Conservation (phyloP, 2,113 vertebrate genomes). For the Alces alces region DNA sequence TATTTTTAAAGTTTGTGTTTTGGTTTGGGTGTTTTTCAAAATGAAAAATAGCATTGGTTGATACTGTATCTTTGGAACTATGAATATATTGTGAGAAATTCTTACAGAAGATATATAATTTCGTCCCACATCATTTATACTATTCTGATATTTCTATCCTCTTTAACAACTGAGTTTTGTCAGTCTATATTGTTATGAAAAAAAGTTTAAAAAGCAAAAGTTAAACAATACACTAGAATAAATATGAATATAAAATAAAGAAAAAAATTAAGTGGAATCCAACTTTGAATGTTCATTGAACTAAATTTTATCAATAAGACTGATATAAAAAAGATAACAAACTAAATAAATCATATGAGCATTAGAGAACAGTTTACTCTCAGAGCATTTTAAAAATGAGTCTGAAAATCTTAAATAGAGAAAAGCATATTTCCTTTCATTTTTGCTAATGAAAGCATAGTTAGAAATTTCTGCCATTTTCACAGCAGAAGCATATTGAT, state of each 20-base stretch:
- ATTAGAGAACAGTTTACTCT: neutral
- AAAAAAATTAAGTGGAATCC: neutral
- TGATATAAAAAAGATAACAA: neutral
- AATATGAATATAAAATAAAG: neutral
- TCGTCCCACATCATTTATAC: neutral
- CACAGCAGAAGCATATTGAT: neutral
- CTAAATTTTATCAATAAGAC: neutral
- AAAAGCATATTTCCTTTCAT: neutral
- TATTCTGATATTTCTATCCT: neutral
- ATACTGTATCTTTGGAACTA: neutral
- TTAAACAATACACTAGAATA: neutral
- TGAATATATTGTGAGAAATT: neutral
- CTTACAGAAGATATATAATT: neutral
- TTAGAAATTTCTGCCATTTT: neutral
- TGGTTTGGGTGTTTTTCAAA: neutral
- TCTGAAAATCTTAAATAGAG: neutral
- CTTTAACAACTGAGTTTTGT: neutral
- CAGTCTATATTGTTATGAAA: neutral
- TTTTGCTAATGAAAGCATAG: neutral
- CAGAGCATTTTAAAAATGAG: neutral
- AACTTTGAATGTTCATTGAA: neutral
- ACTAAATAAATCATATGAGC: neutral
- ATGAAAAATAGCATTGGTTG: neutral
- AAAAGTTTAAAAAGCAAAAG: neutral
- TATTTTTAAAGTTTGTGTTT: neutral